Evolutionary conservation across 2,113 vertebrate genomes (phyloP), one percentile per base, ranked within the genome.

Genomic region (Phalacrocorax carbo): DNA sequence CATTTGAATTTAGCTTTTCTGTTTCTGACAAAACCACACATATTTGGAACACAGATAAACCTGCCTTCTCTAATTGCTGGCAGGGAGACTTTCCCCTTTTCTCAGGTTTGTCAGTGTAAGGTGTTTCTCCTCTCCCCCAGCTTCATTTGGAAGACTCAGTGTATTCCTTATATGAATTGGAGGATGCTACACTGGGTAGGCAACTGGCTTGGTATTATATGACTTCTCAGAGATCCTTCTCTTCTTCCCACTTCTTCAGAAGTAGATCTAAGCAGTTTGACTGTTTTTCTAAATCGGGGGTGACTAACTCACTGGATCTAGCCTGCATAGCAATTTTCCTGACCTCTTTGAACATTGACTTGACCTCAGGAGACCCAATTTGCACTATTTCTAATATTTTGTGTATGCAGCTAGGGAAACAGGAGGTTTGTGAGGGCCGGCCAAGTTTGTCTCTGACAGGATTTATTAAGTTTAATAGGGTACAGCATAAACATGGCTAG

Each of bases 401-500:
- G 38, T 79, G 27, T 38, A 20, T 61, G 48, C 61, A 85, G 52
- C 75, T 68, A n/a, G 54, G 57, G 64, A 69, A 69, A 21, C 0
- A 0, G 22, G 71, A 82, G 69, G 42, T 49, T 75, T 81, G 66
- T 64, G 66, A 86, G 82, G 0, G 0, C 15, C 40, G 65, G 66
- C 75, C 85, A 92, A 80, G 54, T 90, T 90, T 92, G 58, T 69
- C 44, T 80, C 71, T 82, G 90, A 38, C 71, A 79, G 49, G 58
- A 80, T 88, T 97, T 72, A 88, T 77, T 44, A 88, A 82, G 34
- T 92, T 90, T 76, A 92, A 80, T 57, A 72, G 36, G 54, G 23
- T 52, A 80, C 32, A 85, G 11, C 71, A 57, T 86, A 93, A 96
- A 88, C 15, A 15, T 61, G 49, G 73, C 61, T 76, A 15, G 49